These are phyloP conservation scores for Chloroclysta siterata DNA, from an alignment of 2,888 invertebrate genomes.

Conservation along the genomic window DNA sequence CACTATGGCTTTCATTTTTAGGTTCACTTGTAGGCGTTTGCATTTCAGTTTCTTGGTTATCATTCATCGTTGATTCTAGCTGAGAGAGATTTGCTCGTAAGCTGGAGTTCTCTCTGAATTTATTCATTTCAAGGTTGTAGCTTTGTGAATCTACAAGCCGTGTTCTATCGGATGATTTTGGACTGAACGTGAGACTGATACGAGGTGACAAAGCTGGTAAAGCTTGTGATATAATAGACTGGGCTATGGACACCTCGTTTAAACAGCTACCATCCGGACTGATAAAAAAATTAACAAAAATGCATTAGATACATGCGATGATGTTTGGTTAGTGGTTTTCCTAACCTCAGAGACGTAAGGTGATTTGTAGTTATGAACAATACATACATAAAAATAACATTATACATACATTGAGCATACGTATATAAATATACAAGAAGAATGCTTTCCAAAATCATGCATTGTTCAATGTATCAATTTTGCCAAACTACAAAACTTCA, in stretches of 20 bases:
- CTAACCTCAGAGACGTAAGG: conserved; percentile 11
- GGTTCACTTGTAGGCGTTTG: conserved; percentile 59
- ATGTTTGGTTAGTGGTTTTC: conserved; percentile 16
- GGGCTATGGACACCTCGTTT: conserved; percentile 82
- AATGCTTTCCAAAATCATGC: conserved; percentile 74
- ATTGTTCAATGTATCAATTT: conserved; percentile 53
- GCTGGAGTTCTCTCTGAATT: conserved; percentile 62
- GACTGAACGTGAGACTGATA: conserved; percentile 74
- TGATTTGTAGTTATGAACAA: conserved; percentile 25
- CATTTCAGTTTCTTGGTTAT: conserved; percentile 50
- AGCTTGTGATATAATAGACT: conserved; percentile 84
- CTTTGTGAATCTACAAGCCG: conserved; percentile 69
- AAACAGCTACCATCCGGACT: conserved; percentile 84
- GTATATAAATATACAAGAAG: conserved; percentile 59
- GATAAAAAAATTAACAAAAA: conserved; percentile 52
- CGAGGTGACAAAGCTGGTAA: conserved; percentile 80
- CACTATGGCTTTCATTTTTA: conserved; percentile 58
- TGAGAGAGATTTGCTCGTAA: conserved; percentile 50
- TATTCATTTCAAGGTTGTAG: conserved; percentile 69
- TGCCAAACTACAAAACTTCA: conserved; percentile 48
- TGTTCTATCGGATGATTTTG: conserved; percentile 77
- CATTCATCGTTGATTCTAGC: conserved; percentile 61
- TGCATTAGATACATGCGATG: conserved; percentile 57
- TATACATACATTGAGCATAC: conserved; percentile 39
- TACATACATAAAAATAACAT: conserved; percentile 37